Percentiles rank a stretch among this genome's conserved stretches.
These are phyloP conservation scores for Drosophila subquinaria DNA, from an alignment of 2,888 invertebrate genomes.

Conservation along the genomic window DNA sequence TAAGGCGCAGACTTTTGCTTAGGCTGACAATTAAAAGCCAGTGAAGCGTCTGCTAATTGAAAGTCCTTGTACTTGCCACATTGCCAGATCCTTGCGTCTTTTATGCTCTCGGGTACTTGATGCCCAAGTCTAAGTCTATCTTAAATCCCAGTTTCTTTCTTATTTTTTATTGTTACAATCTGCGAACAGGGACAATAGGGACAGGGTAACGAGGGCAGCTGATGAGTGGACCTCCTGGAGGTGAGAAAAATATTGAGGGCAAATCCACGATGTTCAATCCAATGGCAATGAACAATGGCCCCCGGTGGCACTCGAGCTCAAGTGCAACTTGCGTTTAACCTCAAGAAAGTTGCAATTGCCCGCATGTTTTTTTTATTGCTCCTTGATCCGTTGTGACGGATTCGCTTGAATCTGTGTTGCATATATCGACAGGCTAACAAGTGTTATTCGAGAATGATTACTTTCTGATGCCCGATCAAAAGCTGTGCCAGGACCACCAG, in stretches of 20 bases:
- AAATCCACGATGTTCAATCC: slow-evolving; percentile 36
- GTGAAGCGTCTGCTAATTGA: slow-evolving; percentile 63
- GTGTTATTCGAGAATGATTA: slow-evolving; percentile 73
- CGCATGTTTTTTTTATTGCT: slow-evolving; percentile 54
- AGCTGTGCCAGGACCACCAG: slow-evolving; percentile 67
- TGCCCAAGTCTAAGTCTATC: slow-evolving; percentile 72
- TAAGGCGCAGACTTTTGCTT: slow-evolving; percentile 45
- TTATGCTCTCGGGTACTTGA: slow-evolving; percentile 60
- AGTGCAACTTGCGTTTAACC: slow-evolving; percentile 82
- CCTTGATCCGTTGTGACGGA: slow-evolving; percentile 33
- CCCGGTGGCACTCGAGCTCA: slow-evolving; percentile 49
- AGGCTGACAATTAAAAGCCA: slow-evolving; percentile 59
- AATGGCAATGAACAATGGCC: slow-evolving; percentile 42
- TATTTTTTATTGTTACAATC: slow-evolving; percentile 67
- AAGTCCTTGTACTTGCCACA: slow-evolving; percentile 47
- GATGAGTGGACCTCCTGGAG: slow-evolving; percentile 85
- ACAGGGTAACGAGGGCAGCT: slow-evolving; percentile 55
- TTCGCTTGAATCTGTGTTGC: slow-evolving; percentile 56
- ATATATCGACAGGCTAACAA: slow-evolving; percentile 79
- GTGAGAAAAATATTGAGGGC: slow-evolving; percentile 83
- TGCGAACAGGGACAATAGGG: slow-evolving; percentile 56
- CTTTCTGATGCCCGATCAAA: slow-evolving; percentile 70
- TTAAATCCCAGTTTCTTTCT: slow-evolving; percentile 48
- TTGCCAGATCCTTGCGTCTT: slow-evolving; percentile 51
- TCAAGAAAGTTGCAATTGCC: slow-evolving; percentile 81